A percentile compares a stretch with the other conserved stretches of the same genome.
These are phyloP conservation scores for Chanos chanos DNA, from an alignment of 2,797 vertebrate species.

Conservation along the genomic window DNA sequence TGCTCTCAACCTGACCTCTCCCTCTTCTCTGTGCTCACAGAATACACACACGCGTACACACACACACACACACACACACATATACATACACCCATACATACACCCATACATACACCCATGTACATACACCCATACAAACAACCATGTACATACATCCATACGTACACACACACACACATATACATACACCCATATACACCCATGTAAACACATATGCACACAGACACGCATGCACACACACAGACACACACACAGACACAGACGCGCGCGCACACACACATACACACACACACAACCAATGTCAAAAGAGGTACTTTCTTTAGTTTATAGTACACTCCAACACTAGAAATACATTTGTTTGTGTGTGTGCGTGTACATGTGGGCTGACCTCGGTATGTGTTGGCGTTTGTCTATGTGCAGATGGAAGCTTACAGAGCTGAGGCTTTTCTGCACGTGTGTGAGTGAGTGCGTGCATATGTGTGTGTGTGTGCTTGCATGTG, in stretches of 20 bases:
- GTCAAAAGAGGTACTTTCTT: neutral
- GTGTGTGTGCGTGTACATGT: neutral
- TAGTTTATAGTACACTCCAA: neutral
- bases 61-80: neutral
- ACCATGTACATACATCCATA: too few species aligned
- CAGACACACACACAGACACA: neutral
- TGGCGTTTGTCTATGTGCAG: neutral
- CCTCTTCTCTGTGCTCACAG: constrained; percentile 54
- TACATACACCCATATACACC: too few species aligned
- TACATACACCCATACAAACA: neutral
- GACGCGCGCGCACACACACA: too few species aligned
- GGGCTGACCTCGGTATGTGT: neutral
- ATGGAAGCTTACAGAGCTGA: too few species aligned
- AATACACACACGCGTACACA: too few species aligned
- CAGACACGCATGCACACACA: neutral
- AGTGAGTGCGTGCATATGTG: neutral
- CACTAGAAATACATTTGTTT: neutral
- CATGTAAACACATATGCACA: constrained; percentile 4
- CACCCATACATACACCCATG: neutral
- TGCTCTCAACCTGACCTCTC: constrained; percentile 60
- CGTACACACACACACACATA: too few species aligned
- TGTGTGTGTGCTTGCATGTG: neutral
- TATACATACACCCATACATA: neutral
- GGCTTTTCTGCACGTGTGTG: too few species aligned
- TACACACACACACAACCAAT: neutral